phyloP scores from a whole-genome alignment of 2,797 vertebrate genomes.

The Falco rusticolus region DNA sequence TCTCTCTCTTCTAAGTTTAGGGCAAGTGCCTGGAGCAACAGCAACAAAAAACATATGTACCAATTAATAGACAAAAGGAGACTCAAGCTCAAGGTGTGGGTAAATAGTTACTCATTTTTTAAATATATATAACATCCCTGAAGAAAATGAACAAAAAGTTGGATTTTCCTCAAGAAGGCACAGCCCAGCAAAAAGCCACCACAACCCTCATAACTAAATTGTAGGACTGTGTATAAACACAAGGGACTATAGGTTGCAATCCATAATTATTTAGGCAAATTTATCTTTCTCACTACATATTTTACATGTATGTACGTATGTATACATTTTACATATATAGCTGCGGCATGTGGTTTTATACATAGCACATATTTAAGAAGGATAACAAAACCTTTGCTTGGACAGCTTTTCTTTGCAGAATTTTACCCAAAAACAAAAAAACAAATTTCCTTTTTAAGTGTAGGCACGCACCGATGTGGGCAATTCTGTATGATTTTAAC shows the following conservation, averaged over 20 bases:
- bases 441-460: not conserved
- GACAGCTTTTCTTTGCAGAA: not conserved
- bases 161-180: not conserved
- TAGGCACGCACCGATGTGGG: accelerated
- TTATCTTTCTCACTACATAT: not conserved
- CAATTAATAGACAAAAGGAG: not conserved
- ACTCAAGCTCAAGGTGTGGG: not conserved
- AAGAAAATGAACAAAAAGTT: not conserved
- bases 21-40: not conserved
- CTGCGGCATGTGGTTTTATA: not conserved
- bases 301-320: not conserved
- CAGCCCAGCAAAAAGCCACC: not conserved
- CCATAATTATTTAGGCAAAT: not conserved
- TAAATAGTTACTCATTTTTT: not conserved
- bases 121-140: not conserved
- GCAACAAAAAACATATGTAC: not conserved
- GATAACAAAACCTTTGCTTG: not conserved
- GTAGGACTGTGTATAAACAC: not conserved
- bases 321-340: not conserved
- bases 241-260: not conserved
- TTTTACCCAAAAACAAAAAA: not conserved
- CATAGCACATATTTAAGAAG: not conserved
- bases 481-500: not conserved
- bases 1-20: not conserved
- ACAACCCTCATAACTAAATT: not conserved